These are phyloP conservation scores for Pediacus dermestoides DNA, from an alignment of 2,888 invertebrate species.

Conservation along the genomic window DNA sequence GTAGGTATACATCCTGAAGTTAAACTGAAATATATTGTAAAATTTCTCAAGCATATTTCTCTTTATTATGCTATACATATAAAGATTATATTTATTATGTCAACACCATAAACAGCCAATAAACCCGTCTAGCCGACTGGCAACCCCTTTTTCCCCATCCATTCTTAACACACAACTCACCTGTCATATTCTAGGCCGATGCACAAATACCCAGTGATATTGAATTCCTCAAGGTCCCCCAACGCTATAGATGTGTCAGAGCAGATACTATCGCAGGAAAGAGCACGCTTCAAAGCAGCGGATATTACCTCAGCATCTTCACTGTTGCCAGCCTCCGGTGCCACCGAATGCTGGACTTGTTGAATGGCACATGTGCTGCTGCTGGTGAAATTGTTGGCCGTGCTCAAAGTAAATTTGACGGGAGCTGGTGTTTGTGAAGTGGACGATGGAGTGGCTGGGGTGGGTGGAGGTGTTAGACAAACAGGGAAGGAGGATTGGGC, in stretches of 20 bases:
- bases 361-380: background rate
- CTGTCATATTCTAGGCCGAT: slow-evolving; percentile 75
- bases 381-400: background rate
- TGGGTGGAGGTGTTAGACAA: slow-evolving; percentile 42
- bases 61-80: no score
- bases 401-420: background rate
- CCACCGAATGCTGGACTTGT: slow-evolving; percentile 1
- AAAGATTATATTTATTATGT: no score
- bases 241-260: slow-evolving; percentile 73
- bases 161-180: no score
- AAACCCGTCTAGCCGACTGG: no score
- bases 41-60: no score
- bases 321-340: background rate
- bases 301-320: slow-evolving; percentile 39
- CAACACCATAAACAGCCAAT: no score
- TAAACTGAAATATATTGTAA: no score
- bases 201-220: slow-evolving; percentile 71
- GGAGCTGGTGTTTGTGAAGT: no score
- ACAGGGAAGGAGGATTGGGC: slow-evolving; percentile 44
- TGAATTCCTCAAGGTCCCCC: slow-evolving; percentile 66
- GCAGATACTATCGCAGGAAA: slow-evolving; percentile 77
- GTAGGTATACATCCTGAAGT: no score
- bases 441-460: slow-evolving; percentile 2
- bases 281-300: slow-evolving; percentile 58
- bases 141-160: no score